Base-by-base conservation (phyloP, 2,113 vertebrate genomes). In the Lophotis ruficrista region DNA sequence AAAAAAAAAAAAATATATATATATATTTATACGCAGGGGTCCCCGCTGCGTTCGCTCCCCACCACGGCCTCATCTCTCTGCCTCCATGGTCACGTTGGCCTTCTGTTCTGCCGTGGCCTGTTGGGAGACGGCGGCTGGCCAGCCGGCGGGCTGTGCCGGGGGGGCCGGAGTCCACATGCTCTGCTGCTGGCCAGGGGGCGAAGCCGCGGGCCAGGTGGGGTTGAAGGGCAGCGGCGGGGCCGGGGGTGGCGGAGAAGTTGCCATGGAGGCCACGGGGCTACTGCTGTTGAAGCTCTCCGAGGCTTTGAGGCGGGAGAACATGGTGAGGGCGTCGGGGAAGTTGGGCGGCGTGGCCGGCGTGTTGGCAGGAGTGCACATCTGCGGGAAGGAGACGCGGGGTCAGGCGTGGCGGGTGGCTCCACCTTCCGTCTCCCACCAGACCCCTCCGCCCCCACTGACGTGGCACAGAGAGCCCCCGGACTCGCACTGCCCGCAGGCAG, bases 341-440 rank as follows among this genome's bases (percentile, higher is more conserved):
- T 99, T 99, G 69, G 99, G 99, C 50, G 99, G 99, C 9, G 99
- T 99, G 69, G 99, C 99, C 2, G 99, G 99, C 51, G 99, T 99
- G 98, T 99, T 99, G 98, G 99, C 99, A 0, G 99, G 99, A 97
- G 99, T 99, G 97, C 99, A 99, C 99, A 99, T 99, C 99, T 99
- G 98, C 2, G 2, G 88, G 87, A 88, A 85, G 68, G 94, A 96
- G 83, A 96, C n/a, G 95, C 0, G 10, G 33, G 18, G 25, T 65
- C 75, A 81, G 96, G 96, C 3, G 61, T 16, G 17, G 15, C 20
- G 17, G 6, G 12, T 43, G 31, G 23, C 24, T 41, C 14, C 64
- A 57, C 20, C 48, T 71, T 47, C 33, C 38, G 51, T 73, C 61
- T 73, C 62, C 68, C 56, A 45, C 50, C n/a, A 27, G 27, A 43